These are phyloP conservation scores for Eubasilissa regina DNA, from an alignment of 1,140 invertebrate genomes.

Conservation along the genomic window DNA sequence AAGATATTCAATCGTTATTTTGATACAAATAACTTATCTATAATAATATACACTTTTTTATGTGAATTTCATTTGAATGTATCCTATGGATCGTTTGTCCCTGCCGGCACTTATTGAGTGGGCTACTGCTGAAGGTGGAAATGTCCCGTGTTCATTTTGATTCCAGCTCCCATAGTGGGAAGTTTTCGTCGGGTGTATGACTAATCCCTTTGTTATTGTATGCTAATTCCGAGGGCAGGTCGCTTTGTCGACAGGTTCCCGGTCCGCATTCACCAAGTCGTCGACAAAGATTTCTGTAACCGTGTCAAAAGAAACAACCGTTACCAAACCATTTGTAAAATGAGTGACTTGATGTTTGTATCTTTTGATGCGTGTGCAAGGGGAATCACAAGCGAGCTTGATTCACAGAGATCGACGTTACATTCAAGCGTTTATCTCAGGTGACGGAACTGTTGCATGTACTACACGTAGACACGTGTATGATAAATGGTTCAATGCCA, in stretches of 20 bases:
- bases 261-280: neutral
- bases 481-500: conserved; percentile 21
- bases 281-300: neutral
- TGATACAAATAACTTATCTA: too few relatives aligned
- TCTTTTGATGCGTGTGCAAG: neutral
- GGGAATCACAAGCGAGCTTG: neutral
- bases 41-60: too few relatives aligned
- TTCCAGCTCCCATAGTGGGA: conserved; percentile 53
- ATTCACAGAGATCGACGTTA: neutral
- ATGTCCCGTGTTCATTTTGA: conserved; percentile 5
- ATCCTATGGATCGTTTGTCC: too few relatives aligned
- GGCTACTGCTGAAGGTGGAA: too few relatives aligned
- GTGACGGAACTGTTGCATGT: neutral
- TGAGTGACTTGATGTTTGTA: neutral
- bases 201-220: conserved; percentile 56
- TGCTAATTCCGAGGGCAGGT: conserved; percentile 52
- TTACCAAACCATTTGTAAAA: neutral
- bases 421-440: conserved; percentile 12
- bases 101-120: too few relatives aligned
- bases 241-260: conserved; percentile 49
- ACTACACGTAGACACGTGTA: conserved; percentile 1
- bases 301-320: neutral
- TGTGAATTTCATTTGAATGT: too few relatives aligned
- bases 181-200: conserved; percentile 27
- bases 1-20: too few relatives aligned